Base-by-base conservation (phyloP, 2,113 vertebrate genomes). In the Lamprologus callipterus region DNA sequence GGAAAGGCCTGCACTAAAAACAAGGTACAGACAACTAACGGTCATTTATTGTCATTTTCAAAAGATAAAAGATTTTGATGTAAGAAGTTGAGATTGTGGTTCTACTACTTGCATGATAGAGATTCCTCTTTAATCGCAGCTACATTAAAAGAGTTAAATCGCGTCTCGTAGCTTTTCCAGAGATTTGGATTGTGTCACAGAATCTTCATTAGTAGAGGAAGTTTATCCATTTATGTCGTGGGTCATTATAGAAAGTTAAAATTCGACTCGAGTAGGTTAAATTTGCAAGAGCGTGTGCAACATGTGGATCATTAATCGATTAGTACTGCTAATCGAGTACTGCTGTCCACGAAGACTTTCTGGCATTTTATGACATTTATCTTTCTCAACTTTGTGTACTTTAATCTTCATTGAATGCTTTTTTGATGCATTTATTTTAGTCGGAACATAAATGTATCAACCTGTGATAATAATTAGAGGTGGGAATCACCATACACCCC, bases 1-100 rank as follows among this genome's bases (percentile, higher is more conserved):
- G 97, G 97, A 54, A 96, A 90, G 60, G 96, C 94, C 68, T 99
- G 98, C 85, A 28, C 85, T 87, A 91, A 86, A 87, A 98, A 97
- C 89, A 98, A 98, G 98, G 98, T 99, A 93, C n/a, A 2, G 42
- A 2, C 8, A 23, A 45, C 12, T 9, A 16, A 6, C 23, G 5
- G 3, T 35, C 8, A 1, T 58, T 37, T 60, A 31, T 9, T 89
- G 16, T 79, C 7, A 28, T 19, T 28, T 84, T 84, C 9, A 58
- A 40, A 58, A 5, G 0, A 13, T 37, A 7, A 73, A 70, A 26
- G 1, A 40, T 42, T 70, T 70, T 42, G 12, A 42, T 42, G 65
- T 9, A 42, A 70, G n/a, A 70, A 42, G 65, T 42, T 70, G 1
- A 70, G 35, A 42, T 14, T 16, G 37, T 42, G 8, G 65, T 42